Conservation (phyloP, 2,888 invertebrate genomes). For the Drosophila antonietae region DNA sequence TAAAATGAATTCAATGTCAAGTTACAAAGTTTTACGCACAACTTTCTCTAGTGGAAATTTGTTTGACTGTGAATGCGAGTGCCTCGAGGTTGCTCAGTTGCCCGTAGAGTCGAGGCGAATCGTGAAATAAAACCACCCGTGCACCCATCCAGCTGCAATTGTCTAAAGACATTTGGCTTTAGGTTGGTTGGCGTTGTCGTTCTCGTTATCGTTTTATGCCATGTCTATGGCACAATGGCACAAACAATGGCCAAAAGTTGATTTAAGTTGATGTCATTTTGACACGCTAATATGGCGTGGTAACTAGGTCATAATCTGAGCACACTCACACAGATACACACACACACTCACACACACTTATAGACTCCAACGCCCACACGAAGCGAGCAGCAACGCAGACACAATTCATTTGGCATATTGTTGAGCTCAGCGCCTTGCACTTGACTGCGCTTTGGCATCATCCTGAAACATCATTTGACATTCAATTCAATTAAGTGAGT, state of each 20-base stretch:
- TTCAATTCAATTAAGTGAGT: slow-evolving; percentile 73
- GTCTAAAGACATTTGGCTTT: slow-evolving; percentile 43
- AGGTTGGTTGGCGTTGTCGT: slow-evolving; percentile 41
- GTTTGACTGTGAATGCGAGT: slow-evolving; percentile 13
- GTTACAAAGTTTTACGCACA: slow-evolving; percentile 26
- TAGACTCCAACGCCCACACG: neutral
- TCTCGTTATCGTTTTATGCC: slow-evolving; percentile 56
- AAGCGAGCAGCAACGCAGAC: slow-evolving; percentile 13
- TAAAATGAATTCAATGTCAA: slow-evolving; percentile 15
- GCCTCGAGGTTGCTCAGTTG: slow-evolving; percentile 10
- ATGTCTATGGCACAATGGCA: slow-evolving; percentile 55
- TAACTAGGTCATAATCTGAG: slow-evolving; percentile 57
- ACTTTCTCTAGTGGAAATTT: slow-evolving; percentile 10
- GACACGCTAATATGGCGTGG: slow-evolving; percentile 69
- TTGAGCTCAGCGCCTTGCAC: slow-evolving; percentile 51
- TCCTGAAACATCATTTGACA: slow-evolving; percentile 41
- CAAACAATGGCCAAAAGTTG: slow-evolving; percentile 66
- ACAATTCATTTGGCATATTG: slow-evolving; percentile 62
- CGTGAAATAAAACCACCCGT: slow-evolving; percentile 12
- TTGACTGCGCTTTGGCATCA: slow-evolving; percentile 57
- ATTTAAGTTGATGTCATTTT: slow-evolving; percentile 71
- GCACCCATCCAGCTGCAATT: neutral
- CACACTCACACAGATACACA: slow-evolving; percentile 9
- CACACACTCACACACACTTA: neutral
- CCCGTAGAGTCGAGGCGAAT: slow-evolving; percentile 23